Evolutionary conservation across 2,797 vertebrate genomes (phyloP).

Genomic region (Dermochelys coriacea): DNA sequence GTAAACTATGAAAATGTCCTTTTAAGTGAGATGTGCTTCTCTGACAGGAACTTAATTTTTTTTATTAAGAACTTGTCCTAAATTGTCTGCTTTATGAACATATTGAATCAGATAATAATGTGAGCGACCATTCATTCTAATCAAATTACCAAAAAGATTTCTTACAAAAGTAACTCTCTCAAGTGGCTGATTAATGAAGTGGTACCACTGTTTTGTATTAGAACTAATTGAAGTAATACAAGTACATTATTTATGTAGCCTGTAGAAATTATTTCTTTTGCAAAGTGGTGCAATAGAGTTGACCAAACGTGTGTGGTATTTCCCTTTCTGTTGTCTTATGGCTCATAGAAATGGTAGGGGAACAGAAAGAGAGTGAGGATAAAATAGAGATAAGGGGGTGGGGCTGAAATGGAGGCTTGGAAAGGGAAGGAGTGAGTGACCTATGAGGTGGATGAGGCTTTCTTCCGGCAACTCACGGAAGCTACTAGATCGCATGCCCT

Average conservation of each 20-base stretch:
- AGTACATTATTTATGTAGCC: slow-evolving; percentile 83
- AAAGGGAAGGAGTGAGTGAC: not conserved
- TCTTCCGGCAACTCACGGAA: too few species aligned
- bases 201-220: slow-evolving; percentile 84
- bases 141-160: slow-evolving; percentile 84
- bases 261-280: slow-evolving; percentile 80
- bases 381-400: not conserved
- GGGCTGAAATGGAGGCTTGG: not conserved
- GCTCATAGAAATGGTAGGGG: not conserved
- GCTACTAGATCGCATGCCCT: too few species aligned
- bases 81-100: slow-evolving; percentile 81
- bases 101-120: slow-evolving; percentile 77
- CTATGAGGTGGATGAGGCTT: too few species aligned
- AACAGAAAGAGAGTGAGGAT: not conserved
- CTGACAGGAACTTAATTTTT: slow-evolving; percentile 75
- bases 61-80: slow-evolving; percentile 73
- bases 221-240: slow-evolving; percentile 86
- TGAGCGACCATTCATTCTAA: slow-evolving; percentile 79
- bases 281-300: slow-evolving; percentile 76
- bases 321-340: slow-evolving; percentile 39
- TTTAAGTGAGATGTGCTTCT: slow-evolving; percentile 63
- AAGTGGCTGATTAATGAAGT: slow-evolving; percentile 86
- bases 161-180: slow-evolving; percentile 83
- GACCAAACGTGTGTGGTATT: slow-evolving; percentile 50
- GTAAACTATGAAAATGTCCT: slow-evolving; percentile 70